Evolutionary conservation across 2,888 invertebrate genomes (phyloP).

Genomic region (Ellobium chinense): DNA sequence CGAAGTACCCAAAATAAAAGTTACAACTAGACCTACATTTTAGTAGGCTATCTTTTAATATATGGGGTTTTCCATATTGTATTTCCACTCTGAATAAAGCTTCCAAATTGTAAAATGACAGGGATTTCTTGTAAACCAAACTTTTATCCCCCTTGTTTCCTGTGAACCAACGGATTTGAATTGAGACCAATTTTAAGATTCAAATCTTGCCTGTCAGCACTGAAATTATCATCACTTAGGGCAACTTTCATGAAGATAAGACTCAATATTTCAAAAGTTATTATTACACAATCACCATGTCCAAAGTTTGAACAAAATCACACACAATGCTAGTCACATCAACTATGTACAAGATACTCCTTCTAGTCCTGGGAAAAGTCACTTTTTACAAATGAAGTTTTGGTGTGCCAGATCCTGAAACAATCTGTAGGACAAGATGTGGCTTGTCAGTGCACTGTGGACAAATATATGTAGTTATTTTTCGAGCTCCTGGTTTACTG

Average conservation of each 20-base stretch:
- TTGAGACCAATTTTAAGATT: no score
- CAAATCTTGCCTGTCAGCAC: no score
- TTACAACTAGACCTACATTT: no score
- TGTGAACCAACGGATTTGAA: no score
- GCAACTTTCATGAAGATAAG: not conserved
- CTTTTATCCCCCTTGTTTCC: no score
- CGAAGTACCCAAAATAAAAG: no score
- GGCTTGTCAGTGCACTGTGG: not conserved
- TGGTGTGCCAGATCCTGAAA: conserved; percentile 14
- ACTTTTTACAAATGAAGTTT: not conserved
- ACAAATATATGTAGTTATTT: not conserved
- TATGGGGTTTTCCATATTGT: no score
- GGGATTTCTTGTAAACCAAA: no score
- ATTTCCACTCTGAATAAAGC: no score
- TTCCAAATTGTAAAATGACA: no score
- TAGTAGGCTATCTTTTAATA: no score
- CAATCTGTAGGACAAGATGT: conserved; percentile 7
- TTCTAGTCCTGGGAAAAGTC: no score
- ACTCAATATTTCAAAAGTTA: not conserved
- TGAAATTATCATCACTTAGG: not conserved
- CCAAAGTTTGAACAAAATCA: not conserved
- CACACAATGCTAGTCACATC: not conserved
- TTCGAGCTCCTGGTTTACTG: not conserved
- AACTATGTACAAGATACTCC: not conserved
- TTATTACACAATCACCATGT: not conserved